These are phyloP conservation scores for Myioborus melanocephalus DNA, from an alignment of 2,797 vertebrate species.

Conservation along the genomic window DNA sequence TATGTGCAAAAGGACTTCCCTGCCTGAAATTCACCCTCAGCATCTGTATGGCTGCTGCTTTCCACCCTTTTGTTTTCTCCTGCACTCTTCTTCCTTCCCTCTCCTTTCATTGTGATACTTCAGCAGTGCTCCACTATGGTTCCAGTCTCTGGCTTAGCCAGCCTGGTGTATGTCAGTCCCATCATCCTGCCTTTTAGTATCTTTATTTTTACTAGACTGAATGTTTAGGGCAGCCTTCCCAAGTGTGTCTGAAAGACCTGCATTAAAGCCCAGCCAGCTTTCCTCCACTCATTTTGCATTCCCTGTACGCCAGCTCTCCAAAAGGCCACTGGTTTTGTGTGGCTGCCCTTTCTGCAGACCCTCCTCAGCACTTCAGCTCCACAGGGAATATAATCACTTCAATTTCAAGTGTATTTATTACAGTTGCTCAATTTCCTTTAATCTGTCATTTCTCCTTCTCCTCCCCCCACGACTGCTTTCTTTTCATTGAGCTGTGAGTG, in stretches of 20 bases:
- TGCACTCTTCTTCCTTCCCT: background rate
- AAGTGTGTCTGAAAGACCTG: background rate
- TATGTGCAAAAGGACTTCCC: background rate
- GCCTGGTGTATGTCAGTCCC: background rate
- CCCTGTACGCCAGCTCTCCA: background rate
- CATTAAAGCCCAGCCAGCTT: background rate
- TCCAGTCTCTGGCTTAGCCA: background rate
- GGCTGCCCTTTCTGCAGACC: background rate
- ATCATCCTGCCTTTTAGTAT: background rate
- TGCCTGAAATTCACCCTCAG: background rate
- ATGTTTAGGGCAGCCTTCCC: background rate
- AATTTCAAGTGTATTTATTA: constrained; percentile 54
- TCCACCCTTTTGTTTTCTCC: background rate
- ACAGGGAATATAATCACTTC: constrained; percentile 38
- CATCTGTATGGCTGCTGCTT: background rate
- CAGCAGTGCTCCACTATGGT: background rate
- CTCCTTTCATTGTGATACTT: background rate
- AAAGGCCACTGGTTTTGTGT: background rate
- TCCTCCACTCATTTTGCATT: background rate
- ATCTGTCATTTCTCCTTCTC: constrained; percentile 24
- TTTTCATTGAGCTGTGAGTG: background rate
- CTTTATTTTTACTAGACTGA: background rate
- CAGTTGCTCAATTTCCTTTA: constrained; percentile 47
- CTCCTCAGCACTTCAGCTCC: constrained; percentile 21
- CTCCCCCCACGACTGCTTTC: background rate